phyloP scores from a whole-genome alignment of 1,140 invertebrate genomes.

The Dendroctonus valens region DNA sequence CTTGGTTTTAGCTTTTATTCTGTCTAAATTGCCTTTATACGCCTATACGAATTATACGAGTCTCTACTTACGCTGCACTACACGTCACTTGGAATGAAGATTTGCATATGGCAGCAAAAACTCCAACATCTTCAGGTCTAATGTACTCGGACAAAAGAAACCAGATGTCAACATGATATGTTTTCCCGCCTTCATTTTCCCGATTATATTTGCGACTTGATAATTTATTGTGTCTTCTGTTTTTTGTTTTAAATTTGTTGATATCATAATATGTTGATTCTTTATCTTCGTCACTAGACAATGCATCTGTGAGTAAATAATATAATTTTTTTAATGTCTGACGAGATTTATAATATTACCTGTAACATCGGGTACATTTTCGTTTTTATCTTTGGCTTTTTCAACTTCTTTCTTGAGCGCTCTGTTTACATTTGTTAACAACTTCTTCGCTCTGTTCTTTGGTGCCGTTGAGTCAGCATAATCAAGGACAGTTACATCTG shows the following conservation, averaged over 20 bases:
- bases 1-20: no score
- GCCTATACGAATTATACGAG: neutral
- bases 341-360: slow-evolving; percentile 6
- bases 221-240: no score
- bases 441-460: slow-evolving; percentile 58
- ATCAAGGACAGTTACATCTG: slow-evolving; percentile 68
- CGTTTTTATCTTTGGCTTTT: slow-evolving; percentile 54
- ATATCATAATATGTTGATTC: no score
- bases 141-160: slow-evolving; percentile 67
- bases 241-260: no score
- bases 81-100: slow-evolving; percentile 60
- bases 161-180: slow-evolving; percentile 73
- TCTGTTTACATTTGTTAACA: slow-evolving; percentile 48
- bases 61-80: slow-evolving; percentile 40
- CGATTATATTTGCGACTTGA: slow-evolving; percentile 12
- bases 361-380: slow-evolving; percentile 46
- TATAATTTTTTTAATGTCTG: no score
- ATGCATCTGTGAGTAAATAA: no score
- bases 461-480: slow-evolving; percentile 59
- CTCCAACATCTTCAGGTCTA: slow-evolving; percentile 65
- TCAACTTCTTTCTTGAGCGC: slow-evolving; percentile 52
- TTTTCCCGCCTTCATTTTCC: slow-evolving; percentile 48
- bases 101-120: slow-evolving; percentile 67
- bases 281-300: no score
- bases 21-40: neutral